These are phyloP conservation scores for Nansenia antarctica DNA, from an alignment of 2,113 vertebrate species.

Conservation along the genomic window DNA sequence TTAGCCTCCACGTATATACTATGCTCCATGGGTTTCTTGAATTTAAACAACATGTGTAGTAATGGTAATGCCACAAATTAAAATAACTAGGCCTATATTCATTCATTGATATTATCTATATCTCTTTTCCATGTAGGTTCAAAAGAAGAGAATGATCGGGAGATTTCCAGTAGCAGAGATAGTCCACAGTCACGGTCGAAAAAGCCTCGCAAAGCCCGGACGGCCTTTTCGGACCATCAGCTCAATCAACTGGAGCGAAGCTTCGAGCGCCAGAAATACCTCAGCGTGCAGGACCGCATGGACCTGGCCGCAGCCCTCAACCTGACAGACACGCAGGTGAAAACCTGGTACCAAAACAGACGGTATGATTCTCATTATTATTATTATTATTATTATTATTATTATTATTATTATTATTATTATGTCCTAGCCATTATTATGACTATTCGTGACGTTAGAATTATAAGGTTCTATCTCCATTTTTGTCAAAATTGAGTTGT, in stretches of 20 bases:
- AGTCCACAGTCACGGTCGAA: slow-evolving; percentile 92
- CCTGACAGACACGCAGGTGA: slow-evolving; percentile 94
- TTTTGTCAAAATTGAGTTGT: too few species aligned
- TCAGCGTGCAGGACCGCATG: slow-evolving; percentile 99
- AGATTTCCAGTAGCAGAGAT: slow-evolving; percentile 96
- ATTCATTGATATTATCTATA: not conserved
- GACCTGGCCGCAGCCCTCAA: slow-evolving; percentile 95
- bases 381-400: not conserved
- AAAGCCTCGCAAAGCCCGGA: slow-evolving; percentile 96
- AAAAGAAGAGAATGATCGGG: slow-evolving; percentile 95
- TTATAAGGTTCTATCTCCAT: too few species aligned
- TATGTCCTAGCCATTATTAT: not conserved
- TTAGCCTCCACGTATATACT: too few species aligned
- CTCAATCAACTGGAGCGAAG: slow-evolving; percentile 97
- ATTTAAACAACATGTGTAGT: too few species aligned
- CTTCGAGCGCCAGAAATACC: slow-evolving; percentile 97
- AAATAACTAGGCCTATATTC: not conserved
- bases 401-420: not conserved
- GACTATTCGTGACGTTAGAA: too few species aligned
- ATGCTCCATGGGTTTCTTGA: too few species aligned
- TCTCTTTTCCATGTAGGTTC: slow-evolving; percentile 70
- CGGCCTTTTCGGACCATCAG: slow-evolving; percentile 97
- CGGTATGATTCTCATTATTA: slow-evolving; percentile 73
- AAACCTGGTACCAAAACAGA: slow-evolving; percentile 96
- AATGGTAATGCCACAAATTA: too few species aligned